Evolutionary conservation across 2,113 vertebrate genomes (phyloP).

Genomic region (Mirounga angustirostris): DNA sequence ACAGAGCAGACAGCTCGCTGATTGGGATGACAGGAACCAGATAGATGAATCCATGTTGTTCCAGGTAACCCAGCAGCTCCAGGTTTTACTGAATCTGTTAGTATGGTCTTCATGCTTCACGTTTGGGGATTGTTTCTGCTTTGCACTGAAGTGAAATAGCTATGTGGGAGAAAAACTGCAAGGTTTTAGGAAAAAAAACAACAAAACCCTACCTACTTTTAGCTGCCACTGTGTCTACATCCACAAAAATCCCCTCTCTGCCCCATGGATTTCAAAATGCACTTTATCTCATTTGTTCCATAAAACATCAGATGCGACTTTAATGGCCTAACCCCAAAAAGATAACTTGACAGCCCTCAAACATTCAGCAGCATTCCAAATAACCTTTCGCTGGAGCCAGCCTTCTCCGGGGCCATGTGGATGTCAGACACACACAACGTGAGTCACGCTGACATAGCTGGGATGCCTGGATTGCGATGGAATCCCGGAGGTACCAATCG

Average conservation of each 20-base stretch:
- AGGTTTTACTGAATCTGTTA: not conserved
- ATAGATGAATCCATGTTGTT: not conserved
- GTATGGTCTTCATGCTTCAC: not conserved
- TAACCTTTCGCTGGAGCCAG: conserved; percentile 47
- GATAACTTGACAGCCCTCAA: conserved; percentile 61
- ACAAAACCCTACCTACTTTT: not conserved
- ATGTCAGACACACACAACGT: conserved; percentile 56
- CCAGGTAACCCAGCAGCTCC: not conserved
- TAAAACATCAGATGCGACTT: conserved; percentile 60
- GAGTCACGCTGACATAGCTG: conserved; percentile 76
- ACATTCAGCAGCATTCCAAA: conserved; percentile 54
- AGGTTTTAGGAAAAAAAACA: not conserved
- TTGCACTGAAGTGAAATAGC: not conserved
- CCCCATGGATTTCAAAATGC: conserved; percentile 77
- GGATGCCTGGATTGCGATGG: conserved; percentile 76
- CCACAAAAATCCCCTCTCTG: conserved; percentile 56
- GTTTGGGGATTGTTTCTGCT: not conserved
- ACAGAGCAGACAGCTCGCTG: not conserved
- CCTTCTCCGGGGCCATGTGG: conserved; percentile 68
- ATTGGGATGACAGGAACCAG: not conserved
- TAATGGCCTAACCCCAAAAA: conserved; percentile 75
- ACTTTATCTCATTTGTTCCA: conserved; percentile 80
- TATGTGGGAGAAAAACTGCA: not conserved
- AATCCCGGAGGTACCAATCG: conserved; percentile 74
- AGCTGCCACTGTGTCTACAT: not conserved